Conservation (phyloP, 2,113 vertebrate species). For the Tyto alba region DNA sequence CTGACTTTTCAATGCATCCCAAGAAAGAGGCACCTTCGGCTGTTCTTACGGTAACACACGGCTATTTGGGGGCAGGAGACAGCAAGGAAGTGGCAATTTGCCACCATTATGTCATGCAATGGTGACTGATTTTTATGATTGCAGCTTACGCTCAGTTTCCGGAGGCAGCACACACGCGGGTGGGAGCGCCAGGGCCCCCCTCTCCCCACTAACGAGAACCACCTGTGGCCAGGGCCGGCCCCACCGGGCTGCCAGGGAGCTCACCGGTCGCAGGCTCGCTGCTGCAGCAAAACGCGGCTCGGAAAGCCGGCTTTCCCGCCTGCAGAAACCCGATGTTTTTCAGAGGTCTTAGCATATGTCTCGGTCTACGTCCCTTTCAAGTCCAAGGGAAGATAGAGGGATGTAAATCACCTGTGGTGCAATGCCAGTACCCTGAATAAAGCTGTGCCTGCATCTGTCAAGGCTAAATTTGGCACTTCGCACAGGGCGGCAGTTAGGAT, state of each 20-base stretch:
- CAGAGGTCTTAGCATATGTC: not conserved
- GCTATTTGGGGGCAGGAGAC: not conserved
- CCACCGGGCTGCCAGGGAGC: not conserved
- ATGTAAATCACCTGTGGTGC: not conserved
- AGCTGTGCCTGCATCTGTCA: not conserved
- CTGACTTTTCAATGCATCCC: not conserved
- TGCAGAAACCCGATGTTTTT: not conserved
- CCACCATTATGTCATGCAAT: not conserved
- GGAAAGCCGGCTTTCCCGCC: accelerated
- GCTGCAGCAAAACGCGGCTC: not conserved
- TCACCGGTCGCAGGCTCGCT: not conserved
- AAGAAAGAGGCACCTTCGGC: not conserved
- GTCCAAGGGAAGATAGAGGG: not conserved
- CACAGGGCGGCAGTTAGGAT: accelerated
- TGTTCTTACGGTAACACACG: not conserved
- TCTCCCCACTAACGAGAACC: not conserved
- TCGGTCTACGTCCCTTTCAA: not conserved
- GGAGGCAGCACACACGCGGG: accelerated
- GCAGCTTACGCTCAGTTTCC: not conserved
- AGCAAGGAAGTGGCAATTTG: not conserved
- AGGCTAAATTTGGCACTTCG: not conserved
- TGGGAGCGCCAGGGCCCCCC: not conserved
- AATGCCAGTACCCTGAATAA: not conserved
- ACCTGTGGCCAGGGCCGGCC: not conserved
- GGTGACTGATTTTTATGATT: not conserved